Percentiles rank a stretch among this genome's conserved stretches.
These are phyloP conservation scores for Dermochelys coriacea DNA, from an alignment of 2,797 vertebrate genomes.

Conservation along the genomic window DNA sequence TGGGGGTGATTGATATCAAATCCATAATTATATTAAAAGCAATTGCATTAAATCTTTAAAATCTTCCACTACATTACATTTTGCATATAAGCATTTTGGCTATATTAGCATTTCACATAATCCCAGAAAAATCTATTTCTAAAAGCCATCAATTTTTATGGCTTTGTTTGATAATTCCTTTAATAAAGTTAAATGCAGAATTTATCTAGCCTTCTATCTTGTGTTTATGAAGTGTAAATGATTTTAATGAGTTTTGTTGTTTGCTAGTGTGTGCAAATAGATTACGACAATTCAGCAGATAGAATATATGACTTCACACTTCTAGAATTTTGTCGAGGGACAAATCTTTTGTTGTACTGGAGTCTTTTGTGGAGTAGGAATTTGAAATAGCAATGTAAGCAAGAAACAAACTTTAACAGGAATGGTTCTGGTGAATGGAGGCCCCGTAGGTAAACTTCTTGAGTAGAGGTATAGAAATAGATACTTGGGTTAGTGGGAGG, in stretches of 20 bases:
- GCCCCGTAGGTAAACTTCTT: background rate
- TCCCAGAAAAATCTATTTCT: background rate
- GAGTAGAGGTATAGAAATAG: background rate
- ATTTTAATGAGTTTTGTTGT: background rate
- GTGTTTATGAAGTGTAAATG: background rate
- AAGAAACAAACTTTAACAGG: background rate
- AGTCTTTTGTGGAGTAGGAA: background rate
- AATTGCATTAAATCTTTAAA: background rate
- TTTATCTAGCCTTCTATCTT: background rate
- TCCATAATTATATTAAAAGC: background rate
- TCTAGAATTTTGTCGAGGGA: background rate
- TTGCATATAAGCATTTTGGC: constrained; percentile 12
- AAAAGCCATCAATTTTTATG: background rate
- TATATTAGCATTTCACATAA: constrained; percentile 24
- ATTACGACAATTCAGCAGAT: background rate
- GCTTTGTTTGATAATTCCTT: constrained; percentile 37
- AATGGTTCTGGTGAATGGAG: background rate
- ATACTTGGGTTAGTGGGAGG: background rate
- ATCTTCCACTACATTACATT: background rate
- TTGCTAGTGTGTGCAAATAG: background rate
- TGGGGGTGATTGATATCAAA: background rate
- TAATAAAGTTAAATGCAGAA: constrained; percentile 1
- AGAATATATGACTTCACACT: rapidly evolving
- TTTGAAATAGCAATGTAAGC: background rate
- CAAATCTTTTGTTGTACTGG: background rate